phyloP scores from a whole-genome alignment of 1,140 invertebrate species.

The Dryas iulia region DNA sequence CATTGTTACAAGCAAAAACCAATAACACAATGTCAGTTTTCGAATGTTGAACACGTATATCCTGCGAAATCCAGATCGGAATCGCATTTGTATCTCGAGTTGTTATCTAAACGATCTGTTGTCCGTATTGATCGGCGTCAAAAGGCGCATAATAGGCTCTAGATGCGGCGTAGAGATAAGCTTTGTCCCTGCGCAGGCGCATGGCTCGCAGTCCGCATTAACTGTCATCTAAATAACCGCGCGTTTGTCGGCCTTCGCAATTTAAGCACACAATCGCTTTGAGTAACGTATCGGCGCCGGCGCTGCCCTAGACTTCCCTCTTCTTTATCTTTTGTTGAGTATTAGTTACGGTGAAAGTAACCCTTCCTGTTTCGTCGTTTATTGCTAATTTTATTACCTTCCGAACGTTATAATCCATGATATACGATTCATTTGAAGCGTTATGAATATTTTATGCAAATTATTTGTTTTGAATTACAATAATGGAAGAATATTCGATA shows the following conservation, averaged over 20 bases:
- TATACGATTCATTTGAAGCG: conserved; percentile 18
- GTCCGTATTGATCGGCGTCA: conserved; percentile 66
- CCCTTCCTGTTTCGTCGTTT: conserved; percentile 9
- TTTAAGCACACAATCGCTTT: conserved; percentile 64
- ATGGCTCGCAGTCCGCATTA: conserved; percentile 40
- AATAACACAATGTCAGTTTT: background rate
- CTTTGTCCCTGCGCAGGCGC: conserved; percentile 50
- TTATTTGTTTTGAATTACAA: conserved; percentile 18
- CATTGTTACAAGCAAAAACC: background rate
- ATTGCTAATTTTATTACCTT: background rate
- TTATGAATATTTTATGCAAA: conserved; percentile 27
- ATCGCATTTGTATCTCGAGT: conserved; percentile 37
- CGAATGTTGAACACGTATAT: background rate
- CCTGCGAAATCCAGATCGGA: conserved; percentile 29
- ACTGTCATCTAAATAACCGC: conserved; percentile 70
- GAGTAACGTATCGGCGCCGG: conserved; percentile 51
- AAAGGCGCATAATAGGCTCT: conserved; percentile 72
- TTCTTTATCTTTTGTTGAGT: conserved; percentile 18
- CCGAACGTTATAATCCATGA: background rate
- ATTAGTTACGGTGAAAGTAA: conserved; percentile 22
- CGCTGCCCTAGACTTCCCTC: conserved; percentile 34
- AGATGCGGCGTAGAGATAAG: conserved; percentile 69
- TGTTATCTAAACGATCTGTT: conserved; percentile 65
- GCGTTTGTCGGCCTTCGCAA: conserved; percentile 66
- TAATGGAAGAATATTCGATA: conserved; percentile 33